Evolutionary conservation across 2,888 invertebrate genomes (phyloP).

Genomic region (Oligia fasciuncula): DNA sequence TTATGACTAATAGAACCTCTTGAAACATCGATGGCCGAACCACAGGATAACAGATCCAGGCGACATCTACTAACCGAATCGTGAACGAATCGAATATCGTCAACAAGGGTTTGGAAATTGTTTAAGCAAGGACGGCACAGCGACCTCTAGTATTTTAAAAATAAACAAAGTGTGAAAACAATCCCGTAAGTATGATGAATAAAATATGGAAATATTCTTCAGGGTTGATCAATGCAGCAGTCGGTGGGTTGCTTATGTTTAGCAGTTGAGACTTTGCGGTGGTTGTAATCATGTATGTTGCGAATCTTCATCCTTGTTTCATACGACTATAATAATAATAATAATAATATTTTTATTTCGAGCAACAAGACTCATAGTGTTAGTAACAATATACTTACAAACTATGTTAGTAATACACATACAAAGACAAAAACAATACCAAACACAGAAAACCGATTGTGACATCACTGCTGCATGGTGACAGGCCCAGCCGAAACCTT

Average conservation of each 20-base stretch:
- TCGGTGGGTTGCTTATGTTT: background rate
- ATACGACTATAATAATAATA: too few relatives aligned
- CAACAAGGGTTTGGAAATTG: background rate
- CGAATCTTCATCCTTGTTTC: background rate
- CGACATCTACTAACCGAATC: background rate
- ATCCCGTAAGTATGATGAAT: background rate
- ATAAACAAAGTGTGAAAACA: background rate
- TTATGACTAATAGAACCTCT: background rate
- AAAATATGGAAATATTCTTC: background rate
- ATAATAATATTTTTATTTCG: too few relatives aligned
- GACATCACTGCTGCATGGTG: too few relatives aligned
- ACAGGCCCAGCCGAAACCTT: too few relatives aligned
- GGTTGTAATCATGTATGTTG: background rate
- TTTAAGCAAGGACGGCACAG: background rate
- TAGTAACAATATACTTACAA: too few relatives aligned
- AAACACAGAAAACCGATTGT: too few relatives aligned
- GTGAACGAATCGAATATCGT: background rate
- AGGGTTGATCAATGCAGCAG: background rate
- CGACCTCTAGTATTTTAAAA: constrained; percentile 5
- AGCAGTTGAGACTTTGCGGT: background rate
- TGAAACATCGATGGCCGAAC: too few relatives aligned
- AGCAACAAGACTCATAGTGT: too few relatives aligned
- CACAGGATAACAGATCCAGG: background rate
- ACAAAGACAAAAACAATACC: too few relatives aligned
- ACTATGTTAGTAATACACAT: too few relatives aligned